These are phyloP conservation scores for Oscheius sp. DNA, from an alignment of 2,888 invertebrate species.

Conservation along the genomic window DNA sequence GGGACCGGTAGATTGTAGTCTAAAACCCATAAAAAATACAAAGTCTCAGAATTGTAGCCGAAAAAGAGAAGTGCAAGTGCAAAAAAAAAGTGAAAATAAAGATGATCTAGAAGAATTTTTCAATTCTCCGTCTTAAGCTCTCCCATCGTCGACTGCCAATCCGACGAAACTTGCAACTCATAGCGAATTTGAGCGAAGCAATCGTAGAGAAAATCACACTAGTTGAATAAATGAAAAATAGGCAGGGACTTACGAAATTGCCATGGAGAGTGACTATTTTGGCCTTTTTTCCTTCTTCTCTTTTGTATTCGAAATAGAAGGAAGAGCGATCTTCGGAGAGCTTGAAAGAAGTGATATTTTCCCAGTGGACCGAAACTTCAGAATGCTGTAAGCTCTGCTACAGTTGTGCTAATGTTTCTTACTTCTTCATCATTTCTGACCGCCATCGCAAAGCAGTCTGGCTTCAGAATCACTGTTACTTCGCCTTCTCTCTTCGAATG, in stretches of 20 bases:
- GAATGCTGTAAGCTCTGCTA: conserved; percentile 2
- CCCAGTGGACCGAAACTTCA: conserved; percentile 22
- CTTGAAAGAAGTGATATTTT: conserved; percentile 8
- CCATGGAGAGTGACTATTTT: conserved; percentile 87
- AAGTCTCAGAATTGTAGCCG: too few relatives aligned
- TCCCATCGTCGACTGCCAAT: conserved; percentile 34
- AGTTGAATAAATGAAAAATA: conserved; percentile 52
- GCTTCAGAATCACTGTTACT: conserved; percentile 9
- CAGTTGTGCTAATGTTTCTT: too few relatives aligned
- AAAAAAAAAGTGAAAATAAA: not conserved
- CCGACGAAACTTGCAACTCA: conserved; percentile 47
- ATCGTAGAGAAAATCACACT: conserved; percentile 89
- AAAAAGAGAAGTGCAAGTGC: conserved; percentile 12
- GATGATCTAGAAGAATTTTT: too few relatives aligned
- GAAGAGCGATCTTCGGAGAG: conserved; percentile 18
- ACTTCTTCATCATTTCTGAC: conserved; percentile 14
- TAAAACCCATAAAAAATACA: not conserved
- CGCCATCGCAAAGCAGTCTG: not conserved
- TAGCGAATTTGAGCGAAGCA: conserved; percentile 79
- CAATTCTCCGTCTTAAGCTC: not conserved
- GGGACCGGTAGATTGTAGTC: too few relatives aligned
- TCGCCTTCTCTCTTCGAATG: conserved; percentile 18
- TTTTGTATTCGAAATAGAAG: conserved; percentile 80
- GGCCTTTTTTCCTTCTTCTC: conserved; percentile 80
- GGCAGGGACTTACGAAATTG: conserved; percentile 80